A percentile compares a stretch with the other conserved stretches of the same genome.
These are phyloP conservation scores for Elephantulus edwardii DNA, from an alignment of 2,113 vertebrate species.

Conservation along the genomic window DNA sequence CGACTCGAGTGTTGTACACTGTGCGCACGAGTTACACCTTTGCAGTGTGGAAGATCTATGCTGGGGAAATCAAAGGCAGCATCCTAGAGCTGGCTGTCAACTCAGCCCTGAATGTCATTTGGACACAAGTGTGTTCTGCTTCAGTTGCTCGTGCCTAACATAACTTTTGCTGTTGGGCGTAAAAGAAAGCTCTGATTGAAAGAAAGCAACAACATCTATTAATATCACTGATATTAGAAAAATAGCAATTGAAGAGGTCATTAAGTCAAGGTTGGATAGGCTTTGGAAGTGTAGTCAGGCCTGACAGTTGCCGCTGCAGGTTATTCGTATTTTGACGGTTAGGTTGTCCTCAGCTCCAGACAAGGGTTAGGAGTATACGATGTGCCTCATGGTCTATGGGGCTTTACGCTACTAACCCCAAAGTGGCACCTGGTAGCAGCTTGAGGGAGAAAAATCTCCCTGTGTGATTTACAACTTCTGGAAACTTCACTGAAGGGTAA, in stretches of 20 bases:
- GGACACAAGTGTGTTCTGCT: constrained; percentile 2
- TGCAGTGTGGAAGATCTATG: neutral
- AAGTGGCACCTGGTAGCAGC: too few species aligned
- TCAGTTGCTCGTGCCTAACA: neutral
- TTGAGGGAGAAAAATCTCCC: too few species aligned
- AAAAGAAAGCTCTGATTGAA: neutral
- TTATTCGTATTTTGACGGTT: neutral
- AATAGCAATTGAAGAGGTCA: neutral
- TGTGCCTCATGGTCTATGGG: neutral
- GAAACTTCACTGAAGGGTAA: too few species aligned
- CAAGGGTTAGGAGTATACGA: neutral
- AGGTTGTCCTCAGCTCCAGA: neutral
- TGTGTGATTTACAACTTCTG: too few species aligned
- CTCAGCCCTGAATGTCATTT: constrained; percentile 3
- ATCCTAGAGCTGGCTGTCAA: constrained; percentile 11
- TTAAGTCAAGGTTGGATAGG: constrained; percentile 5
- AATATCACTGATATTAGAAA: constrained; percentile 29
- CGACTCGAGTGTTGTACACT: neutral
- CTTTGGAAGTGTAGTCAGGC: constrained; percentile 11
- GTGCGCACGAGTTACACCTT: neutral
- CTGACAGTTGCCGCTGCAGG: neutral
- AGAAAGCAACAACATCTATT: neutral
- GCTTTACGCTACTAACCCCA: too few species aligned
- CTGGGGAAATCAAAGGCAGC: neutral
- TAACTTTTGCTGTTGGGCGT: neutral